phyloP scores from a whole-genome alignment of 2,888 invertebrate species.

The Chalcis sispes region DNA sequence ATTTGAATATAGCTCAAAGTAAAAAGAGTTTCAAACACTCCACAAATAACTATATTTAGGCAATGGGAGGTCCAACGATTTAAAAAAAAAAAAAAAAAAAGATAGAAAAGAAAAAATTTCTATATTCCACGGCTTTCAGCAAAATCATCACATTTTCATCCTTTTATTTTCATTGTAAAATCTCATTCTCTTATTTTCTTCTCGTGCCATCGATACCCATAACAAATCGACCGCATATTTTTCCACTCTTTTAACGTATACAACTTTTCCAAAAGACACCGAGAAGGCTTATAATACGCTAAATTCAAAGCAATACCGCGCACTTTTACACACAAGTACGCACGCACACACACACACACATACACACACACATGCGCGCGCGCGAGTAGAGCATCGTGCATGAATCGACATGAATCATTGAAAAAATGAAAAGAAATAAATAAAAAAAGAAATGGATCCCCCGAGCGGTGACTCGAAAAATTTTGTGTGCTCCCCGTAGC shows the following conservation, averaged over 20 bases:
- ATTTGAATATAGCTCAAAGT: not conserved
- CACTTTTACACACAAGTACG: no score
- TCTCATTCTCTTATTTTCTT: conserved; percentile 4
- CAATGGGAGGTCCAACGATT: conserved; percentile 13
- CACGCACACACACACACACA: no score
- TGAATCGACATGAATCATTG: conserved; percentile 41
- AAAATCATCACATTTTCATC: conserved; percentile 34
- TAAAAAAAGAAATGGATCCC: conserved; percentile 5
- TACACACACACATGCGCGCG: not conserved
- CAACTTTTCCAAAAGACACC: no score
- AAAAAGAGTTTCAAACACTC: conserved; percentile 11
- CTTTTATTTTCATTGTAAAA: conserved; percentile 8
- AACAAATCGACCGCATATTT: conserved; percentile 16
- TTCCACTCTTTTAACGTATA: not conserved
- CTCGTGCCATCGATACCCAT: not conserved
- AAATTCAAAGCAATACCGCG: no score
- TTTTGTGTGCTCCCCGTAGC: conserved; percentile 22
- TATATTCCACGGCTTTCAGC: not conserved
- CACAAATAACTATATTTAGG: not conserved
- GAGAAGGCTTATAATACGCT: no score
- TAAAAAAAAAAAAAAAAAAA: not conserved
- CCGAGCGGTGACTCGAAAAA: conserved; percentile 39
- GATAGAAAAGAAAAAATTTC: conserved; percentile 7
- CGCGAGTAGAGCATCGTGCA: no score
- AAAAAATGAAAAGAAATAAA: conserved; percentile 33